Evolutionary conservation across 2,888 invertebrate genomes (phyloP), one percentile per base, ranked within the genome.

Genomic region (Oxyscelio sp.): DNA sequence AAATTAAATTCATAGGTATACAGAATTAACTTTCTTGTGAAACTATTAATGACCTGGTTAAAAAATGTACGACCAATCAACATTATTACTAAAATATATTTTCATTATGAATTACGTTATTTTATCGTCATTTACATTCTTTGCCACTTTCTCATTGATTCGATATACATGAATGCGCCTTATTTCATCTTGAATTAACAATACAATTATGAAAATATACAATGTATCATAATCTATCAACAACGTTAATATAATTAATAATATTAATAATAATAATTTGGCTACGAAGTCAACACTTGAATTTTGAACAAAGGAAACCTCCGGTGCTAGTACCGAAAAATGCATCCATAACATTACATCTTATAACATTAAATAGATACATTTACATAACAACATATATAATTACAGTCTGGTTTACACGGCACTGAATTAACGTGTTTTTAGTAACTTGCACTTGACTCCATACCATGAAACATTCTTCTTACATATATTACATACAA

Each of bases 51-150:
- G n/a, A n/a, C n/a, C n/a, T n/a, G n/a, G n/a, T n/a, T n/a, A n/a
- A n/a, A n/a, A n/a, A n/a, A n/a, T n/a, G n/a, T n/a, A n/a, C n/a
- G n/a, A 48, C 31, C 31, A 15, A 5, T 48, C 50, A 34, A 59
- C 48, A 59, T 48, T 71, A 48, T 71, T 71, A 71, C 59, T 71
- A 71, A 71, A 71, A 71, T 71, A 71, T 71, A 58, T 48, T 70
- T 48, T 58, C 58, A 70, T 58, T 58, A 31, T 48, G 27, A 24
- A 34, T 45, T 48, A 27, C 19, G 17, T 58, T 70, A 48, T 54
- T 38, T n/a, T 45, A 45, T 58, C n/a, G 19, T 48, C 19, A 70
- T 31, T 70, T 58, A 70, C 58, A 70, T 34, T 70, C 15, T 43
- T 56, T 34, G 48, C 8, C 48, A 48, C 21, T 19, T 19, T 21